Evolutionary conservation across 2,113 vertebrate genomes (phyloP), one percentile per base, ranked within the genome.

Genomic region (Oryzias javanicus): DNA sequence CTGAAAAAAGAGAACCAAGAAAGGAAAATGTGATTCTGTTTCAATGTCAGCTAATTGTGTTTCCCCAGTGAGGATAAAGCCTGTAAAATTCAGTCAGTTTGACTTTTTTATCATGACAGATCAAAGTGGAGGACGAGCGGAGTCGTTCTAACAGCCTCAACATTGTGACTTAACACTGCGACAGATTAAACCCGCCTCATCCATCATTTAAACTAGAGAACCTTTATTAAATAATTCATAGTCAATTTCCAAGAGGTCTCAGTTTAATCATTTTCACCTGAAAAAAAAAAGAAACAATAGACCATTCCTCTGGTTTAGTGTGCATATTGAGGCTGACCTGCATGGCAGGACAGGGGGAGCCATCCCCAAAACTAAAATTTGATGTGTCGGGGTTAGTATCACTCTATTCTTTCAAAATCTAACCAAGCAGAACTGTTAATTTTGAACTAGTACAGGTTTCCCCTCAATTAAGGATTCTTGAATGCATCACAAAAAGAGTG

Each of bases 141-240:
- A 35, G 35, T 35, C 10, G 35, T 35, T 35, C 35, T 8, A 35
- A 35, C 35, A 12, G 35, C 35, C 35, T 35, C 35, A 48, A 42
- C 41, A 64, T 22, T 29, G 29, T 6, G 15, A 15, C 24, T 12
- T 10, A 10, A 58, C 6, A 60, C 7, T 40, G 35, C 8, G 51
- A 82, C 54, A 76, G 55, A 84, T 71, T 71, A 70, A 78, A 75
- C 84, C 54, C 72, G 44, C 47, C 81, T 47, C 46, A 70, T 72
- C 61, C 55, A 63, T 70, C 63, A 49, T 72, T 80, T 82, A 82
- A 85, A 89, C 86, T 84, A 86, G 79, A 89, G 75, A 84, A 85
- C 79, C 82, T 88, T 90, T 89, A 90, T 90, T 89, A 87, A 88
- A 89, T 88, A 86, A 83, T 76, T 77, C 80, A 27, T 27, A 89